Percentiles rank a stretch among this genome's conserved stretches.
Conservation (phyloP, 1,140 invertebrate genomes). For the Drusus annulatus region DNA sequence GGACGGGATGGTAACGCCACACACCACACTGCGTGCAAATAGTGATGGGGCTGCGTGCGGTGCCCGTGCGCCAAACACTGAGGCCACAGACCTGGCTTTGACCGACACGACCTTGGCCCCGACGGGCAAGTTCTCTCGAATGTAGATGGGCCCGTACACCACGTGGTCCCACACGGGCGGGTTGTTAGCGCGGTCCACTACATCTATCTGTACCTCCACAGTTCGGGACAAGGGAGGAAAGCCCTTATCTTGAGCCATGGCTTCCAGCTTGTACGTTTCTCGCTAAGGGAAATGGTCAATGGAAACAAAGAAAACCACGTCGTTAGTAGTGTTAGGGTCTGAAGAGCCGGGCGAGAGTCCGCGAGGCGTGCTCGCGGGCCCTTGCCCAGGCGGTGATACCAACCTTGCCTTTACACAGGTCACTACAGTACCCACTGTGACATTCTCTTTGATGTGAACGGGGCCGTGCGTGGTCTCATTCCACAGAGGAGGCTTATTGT, state of each 20-base stretch:
- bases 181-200: conserved; percentile 97
- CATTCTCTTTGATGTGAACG: conserved; percentile 97
- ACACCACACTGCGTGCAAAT: conserved; percentile 68
- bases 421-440: conserved; percentile 97
- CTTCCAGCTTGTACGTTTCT: conserved; percentile 97
- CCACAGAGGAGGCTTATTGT: conserved; percentile 98
- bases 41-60: conserved; percentile 73
- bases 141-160: conserved; percentile 96
- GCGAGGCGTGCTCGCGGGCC: conserved; percentile 32
- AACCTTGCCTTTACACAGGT: conserved; percentile 97
- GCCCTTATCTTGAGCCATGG: conserved; percentile 96
- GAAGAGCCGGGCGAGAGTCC: conserved; percentile 65
- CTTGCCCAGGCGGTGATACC: conserved; percentile 77
- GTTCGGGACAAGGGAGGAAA: conserved; percentile 92
- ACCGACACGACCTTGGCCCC: conserved; percentile 96
- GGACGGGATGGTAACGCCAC: conserved; percentile 60
- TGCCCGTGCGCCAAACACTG: conserved; percentile 71
- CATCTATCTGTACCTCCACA: conserved; percentile 97
- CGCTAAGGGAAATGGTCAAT: conserved; percentile 82
- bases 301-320: conserved; percentile 77
- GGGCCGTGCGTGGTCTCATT: conserved; percentile 93
- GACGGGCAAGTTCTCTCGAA: conserved; percentile 96
- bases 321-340: conserved; percentile 75
- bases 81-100: conserved; percentile 94
- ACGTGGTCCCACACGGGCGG: conserved; percentile 96